These are phyloP conservation scores for Polyommatus iphigenia DNA, from an alignment of 2,888 invertebrate genomes.

Conservation along the genomic window DNA sequence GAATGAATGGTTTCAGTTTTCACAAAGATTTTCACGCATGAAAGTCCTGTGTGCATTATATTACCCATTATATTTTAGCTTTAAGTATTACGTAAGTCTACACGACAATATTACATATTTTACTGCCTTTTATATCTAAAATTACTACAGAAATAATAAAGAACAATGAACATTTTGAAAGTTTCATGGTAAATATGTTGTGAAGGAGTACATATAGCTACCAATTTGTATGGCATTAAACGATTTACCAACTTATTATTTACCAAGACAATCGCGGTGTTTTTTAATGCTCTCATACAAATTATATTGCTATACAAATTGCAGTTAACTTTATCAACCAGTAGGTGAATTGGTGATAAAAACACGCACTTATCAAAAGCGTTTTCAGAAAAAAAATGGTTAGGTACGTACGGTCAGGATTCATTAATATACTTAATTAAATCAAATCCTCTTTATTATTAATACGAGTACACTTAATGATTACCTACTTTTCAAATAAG, in stretches of 20 bases:
- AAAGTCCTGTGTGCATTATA: conserved; percentile 7
- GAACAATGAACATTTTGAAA: background rate
- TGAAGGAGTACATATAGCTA: background rate
- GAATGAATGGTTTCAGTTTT: conserved; percentile 11
- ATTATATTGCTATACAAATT: background rate
- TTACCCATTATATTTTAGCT: conserved; percentile 21
- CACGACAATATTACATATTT: background rate
- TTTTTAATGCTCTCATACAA: background rate
- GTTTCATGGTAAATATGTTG: background rate
- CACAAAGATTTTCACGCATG: conserved; percentile 22
- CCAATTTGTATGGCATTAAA: background rate
- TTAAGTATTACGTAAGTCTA: background rate
- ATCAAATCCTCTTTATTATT: no score
- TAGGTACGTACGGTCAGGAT: no score
- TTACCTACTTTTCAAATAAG: no score
- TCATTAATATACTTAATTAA: no score
- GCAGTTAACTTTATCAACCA: no score
- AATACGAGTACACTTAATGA: no score
- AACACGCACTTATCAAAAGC: no score
- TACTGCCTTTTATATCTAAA: background rate
- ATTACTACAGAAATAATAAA: background rate
- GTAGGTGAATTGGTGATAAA: no score
- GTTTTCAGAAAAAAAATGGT: no score
- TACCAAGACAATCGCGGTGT: background rate
- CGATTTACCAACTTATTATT: background rate